phyloP scores from a whole-genome alignment of 2,888 invertebrate species.

The Drosophila paracracens region DNA sequence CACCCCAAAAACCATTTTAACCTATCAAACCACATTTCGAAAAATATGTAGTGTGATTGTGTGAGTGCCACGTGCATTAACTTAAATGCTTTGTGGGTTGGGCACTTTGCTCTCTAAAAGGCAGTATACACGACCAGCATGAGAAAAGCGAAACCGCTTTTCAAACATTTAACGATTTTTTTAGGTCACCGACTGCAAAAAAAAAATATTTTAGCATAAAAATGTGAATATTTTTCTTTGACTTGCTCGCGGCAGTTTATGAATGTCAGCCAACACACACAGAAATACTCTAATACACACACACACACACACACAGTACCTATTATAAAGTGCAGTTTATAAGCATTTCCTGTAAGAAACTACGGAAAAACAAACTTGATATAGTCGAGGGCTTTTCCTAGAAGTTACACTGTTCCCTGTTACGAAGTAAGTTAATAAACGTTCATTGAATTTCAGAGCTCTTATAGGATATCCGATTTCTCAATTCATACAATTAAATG shows the following conservation, averaged over 20 bases:
- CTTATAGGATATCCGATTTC: background rate
- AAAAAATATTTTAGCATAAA: constrained; percentile 68
- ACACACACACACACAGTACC: constrained; percentile 20
- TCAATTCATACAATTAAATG: background rate
- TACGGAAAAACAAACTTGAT: constrained; percentile 21
- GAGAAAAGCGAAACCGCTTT: constrained; percentile 63
- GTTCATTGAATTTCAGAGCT: background rate
- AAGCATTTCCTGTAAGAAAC: constrained; percentile 55
- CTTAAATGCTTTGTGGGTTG: constrained; percentile 78
- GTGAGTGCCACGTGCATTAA: constrained; percentile 74
- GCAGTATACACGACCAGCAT: constrained; percentile 21
- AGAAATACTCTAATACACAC: constrained; percentile 3
- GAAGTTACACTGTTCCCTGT: constrained; percentile 6
- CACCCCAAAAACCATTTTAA: constrained; percentile 44
- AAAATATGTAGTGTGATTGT: constrained; percentile 36
- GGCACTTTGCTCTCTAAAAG: constrained; percentile 77
- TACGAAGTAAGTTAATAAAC: background rate
- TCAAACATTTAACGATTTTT: constrained; percentile 80
- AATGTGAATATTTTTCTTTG: constrained; percentile 66
- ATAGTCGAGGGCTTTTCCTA: constrained; percentile 4
- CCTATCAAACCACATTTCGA: constrained; percentile 51
- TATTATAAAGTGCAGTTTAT: constrained; percentile 68
- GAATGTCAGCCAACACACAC: constrained; percentile 59
- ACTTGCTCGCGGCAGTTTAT: constrained; percentile 55
- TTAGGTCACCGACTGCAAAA: constrained; percentile 71